phyloP scores from a whole-genome alignment of 1,140 invertebrate species.

The Drosophila nasuta region DNA sequence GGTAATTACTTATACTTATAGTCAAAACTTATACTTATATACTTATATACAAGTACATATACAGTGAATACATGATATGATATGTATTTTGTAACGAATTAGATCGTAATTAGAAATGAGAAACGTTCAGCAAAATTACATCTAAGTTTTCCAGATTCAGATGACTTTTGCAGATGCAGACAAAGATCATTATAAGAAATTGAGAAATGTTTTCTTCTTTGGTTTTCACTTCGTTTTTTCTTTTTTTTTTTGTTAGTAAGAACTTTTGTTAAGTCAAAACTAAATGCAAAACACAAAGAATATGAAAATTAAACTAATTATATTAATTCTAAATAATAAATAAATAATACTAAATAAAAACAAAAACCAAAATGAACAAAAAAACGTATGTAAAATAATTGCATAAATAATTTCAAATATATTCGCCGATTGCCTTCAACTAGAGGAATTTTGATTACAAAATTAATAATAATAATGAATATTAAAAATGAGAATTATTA shows the following conservation, averaged over 20 bases:
- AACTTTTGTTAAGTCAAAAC: slow-evolving; percentile 62
- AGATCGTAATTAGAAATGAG: slow-evolving; percentile 57
- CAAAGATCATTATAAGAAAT: slow-evolving; percentile 41
- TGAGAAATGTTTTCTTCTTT: slow-evolving; percentile 40
- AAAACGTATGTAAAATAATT: slow-evolving; percentile 81
- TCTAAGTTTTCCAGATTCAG: slow-evolving; percentile 78
- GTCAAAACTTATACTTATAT: slow-evolving; percentile 41
- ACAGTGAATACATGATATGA: slow-evolving; percentile 35
- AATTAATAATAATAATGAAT: slow-evolving; percentile 77
- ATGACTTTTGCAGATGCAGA: slow-evolving; percentile 72
- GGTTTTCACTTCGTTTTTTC: slow-evolving; percentile 69
- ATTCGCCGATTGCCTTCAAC: slow-evolving; percentile 85
- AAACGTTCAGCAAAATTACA: slow-evolving; percentile 74
- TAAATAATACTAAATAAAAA: not conserved
- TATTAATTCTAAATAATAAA: slow-evolving; percentile 17
- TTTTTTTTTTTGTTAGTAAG: slow-evolving; percentile 57
- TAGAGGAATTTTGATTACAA: slow-evolving; percentile 84
- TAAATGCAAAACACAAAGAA: slow-evolving; percentile 40
- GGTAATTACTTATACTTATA: slow-evolving; percentile 46
- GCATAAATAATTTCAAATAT: slow-evolving; percentile 85
- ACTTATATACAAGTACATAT: slow-evolving; percentile 44
- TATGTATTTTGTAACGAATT: slow-evolving; percentile 57
- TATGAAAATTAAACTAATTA: slow-evolving; percentile 27
- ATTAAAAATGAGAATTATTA: slow-evolving; percentile 66
- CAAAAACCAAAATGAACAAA: slow-evolving; percentile 39